phyloP scores from a whole-genome alignment of 2,888 invertebrate species.

The Drosophila antonietae region DNA sequence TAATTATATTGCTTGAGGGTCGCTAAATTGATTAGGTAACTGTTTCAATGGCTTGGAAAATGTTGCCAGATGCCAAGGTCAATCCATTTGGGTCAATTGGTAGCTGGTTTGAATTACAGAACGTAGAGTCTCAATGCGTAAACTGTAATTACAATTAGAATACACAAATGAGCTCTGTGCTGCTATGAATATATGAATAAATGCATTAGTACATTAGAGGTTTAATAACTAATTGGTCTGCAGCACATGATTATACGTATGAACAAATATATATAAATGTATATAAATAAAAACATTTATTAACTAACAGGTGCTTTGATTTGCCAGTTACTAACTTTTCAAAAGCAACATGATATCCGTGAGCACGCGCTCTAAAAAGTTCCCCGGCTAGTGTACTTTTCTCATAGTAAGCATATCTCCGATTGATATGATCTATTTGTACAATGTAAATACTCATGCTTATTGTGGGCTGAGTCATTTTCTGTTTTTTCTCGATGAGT shows the following conservation, averaged over 20 bases:
- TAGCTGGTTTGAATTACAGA: constrained; percentile 3
- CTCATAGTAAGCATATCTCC: constrained; percentile 4
- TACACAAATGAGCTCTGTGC: constrained; percentile 1
- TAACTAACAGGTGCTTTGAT: neutral
- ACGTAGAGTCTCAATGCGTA: neutral
- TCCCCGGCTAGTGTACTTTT: constrained; percentile 11
- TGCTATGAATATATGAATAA: neutral
- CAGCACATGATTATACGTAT: neutral
- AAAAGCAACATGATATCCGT: too few species aligned
- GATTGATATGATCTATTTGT: constrained; percentile 11
- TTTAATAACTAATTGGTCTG: neutral
- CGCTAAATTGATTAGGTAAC: constrained; percentile 46
- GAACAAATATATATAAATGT: neutral
- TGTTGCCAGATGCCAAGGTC: constrained; percentile 37
- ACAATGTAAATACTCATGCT: constrained; percentile 2
- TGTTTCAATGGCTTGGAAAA: constrained; percentile 28
- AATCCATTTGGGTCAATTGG: constrained; percentile 15
- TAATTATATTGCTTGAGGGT: constrained; percentile 54
- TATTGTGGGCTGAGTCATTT: constrained; percentile 2
- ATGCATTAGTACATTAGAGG: constrained; percentile 1
- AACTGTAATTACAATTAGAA: constrained; percentile 2
- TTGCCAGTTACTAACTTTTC: neutral
- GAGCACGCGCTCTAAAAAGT: constrained; percentile 2
- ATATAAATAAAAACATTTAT: neutral
- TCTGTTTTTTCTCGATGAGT: constrained; percentile 15